Conservation (phyloP, 2,888 invertebrate genomes). For the Eudemis profundana region DNA sequence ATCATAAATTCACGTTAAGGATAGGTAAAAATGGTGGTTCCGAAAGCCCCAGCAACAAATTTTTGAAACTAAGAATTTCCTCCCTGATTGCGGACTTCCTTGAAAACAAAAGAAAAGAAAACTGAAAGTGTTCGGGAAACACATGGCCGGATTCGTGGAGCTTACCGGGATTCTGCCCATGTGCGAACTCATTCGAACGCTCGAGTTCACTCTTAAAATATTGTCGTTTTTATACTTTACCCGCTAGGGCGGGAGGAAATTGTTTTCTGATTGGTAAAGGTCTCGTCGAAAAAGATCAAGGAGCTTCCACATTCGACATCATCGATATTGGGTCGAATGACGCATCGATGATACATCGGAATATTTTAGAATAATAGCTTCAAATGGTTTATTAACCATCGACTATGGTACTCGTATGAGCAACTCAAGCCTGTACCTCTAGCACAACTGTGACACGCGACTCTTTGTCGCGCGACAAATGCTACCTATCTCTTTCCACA, state of each 20-base stretch:
- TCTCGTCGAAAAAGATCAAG: conserved; percentile 40
- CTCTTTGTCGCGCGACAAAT: too few relatives aligned
- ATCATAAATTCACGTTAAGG: conserved; percentile 28
- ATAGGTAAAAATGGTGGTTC: conserved; percentile 16
- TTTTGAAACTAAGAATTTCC: conserved; percentile 35
- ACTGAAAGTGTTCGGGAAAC: conserved; percentile 38
- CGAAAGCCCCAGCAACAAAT: conserved; percentile 22
- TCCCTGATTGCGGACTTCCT: conserved; percentile 32
- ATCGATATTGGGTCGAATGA: conserved; percentile 31
- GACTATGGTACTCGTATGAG: neutral
- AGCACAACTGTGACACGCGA: too few relatives aligned
- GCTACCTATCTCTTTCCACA: too few relatives aligned
- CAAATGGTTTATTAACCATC: neutral
- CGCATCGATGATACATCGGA: neutral
- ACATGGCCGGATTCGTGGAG: conserved; percentile 33
- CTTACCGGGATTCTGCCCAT: conserved; percentile 37
- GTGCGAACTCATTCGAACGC: conserved; percentile 42
- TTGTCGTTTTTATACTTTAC: conserved; percentile 45
- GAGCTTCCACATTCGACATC: conserved; percentile 28
- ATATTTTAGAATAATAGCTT: neutral
- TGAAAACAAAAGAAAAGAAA: conserved; percentile 36
- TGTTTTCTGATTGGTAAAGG: conserved; percentile 58
- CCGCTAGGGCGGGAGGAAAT: conserved; percentile 50
- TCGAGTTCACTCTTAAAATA: conserved; percentile 46
- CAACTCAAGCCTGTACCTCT: too few relatives aligned